Percentiles rank a stretch among this genome's conserved stretches.
Conservation (phyloP, 2,797 vertebrate species). For the Hydrophis major region DNA sequence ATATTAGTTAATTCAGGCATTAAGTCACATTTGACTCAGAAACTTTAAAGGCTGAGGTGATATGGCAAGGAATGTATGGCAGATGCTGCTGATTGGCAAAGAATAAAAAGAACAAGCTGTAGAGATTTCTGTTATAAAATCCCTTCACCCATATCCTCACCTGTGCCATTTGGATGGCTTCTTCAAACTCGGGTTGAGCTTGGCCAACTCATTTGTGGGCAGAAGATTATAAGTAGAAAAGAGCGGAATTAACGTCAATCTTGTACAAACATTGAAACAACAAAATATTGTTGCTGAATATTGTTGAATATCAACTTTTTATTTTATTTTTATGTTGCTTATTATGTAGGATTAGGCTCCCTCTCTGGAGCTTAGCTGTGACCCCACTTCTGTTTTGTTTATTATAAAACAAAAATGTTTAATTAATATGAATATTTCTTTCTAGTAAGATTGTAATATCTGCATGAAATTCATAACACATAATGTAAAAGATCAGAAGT, state of each 20-base stretch:
- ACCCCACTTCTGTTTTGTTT: neutral
- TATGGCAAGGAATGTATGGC: neutral
- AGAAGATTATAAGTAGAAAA: neutral
- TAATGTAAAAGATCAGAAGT: neutral
- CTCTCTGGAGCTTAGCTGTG: neutral
- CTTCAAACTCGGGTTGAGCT: neutral
- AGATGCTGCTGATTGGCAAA: neutral
- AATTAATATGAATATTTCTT: neutral
- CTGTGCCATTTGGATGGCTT: neutral
- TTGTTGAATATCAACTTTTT: neutral
- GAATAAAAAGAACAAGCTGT: neutral
- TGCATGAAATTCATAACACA: neutral
- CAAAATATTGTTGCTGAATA: neutral
- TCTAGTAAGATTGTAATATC: neutral
- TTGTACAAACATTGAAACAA: neutral
- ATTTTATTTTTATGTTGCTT: neutral
- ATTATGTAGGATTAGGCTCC: neutral
- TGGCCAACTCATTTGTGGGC: neutral
- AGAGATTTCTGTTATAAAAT: neutral
- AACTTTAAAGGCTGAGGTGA: neutral
- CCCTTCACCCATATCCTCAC: neutral
- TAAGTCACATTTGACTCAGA: neutral
- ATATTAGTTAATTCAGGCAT: neutral
- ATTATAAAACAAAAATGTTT: neutral
- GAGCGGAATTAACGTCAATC: neutral